Conservation (phyloP, 2,888 invertebrate species). For the Acrobasis consociella region DNA sequence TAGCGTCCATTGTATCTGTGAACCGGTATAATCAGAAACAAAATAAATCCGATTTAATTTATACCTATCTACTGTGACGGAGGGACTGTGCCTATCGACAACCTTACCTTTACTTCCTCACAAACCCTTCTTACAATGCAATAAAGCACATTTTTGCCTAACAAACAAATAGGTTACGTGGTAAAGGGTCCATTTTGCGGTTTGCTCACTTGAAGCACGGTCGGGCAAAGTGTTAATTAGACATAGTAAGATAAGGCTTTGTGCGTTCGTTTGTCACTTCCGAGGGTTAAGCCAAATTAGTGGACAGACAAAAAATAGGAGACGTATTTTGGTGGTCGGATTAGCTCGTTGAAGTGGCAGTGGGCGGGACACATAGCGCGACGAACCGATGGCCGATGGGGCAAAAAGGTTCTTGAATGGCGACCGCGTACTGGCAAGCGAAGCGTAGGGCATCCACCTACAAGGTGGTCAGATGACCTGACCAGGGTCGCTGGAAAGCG, state of each 20-base stretch:
- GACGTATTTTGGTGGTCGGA: conserved; percentile 3
- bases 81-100: conserved; percentile 12
- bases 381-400: too few relatives aligned
- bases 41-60: conserved; percentile 23
- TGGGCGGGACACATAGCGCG: too few relatives aligned
- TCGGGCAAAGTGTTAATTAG: conserved; percentile 48
- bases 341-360: too few relatives aligned
- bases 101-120: background rate
- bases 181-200: conserved; percentile 34
- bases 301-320: conserved; percentile 12
- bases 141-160: background rate
- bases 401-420: too few relatives aligned
- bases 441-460: too few relatives aligned
- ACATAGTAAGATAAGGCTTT: conserved; percentile 45
- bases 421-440: too few relatives aligned
- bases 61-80: conserved; percentile 16
- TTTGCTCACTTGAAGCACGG: conserved; percentile 35
- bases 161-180: background rate
- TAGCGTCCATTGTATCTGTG: too few relatives aligned
- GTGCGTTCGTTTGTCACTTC: conserved; percentile 24
- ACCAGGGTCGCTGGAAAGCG: too few relatives aligned
- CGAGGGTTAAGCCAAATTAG: conserved; percentile 20
- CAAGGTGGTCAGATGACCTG: too few relatives aligned
- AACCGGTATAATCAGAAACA: conserved; percentile 13
- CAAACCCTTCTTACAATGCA: background rate